Evolutionary conservation across 2,888 invertebrate species (phyloP), one percentile per base, ranked within the genome.

Genomic region (Neria commutata): DNA sequence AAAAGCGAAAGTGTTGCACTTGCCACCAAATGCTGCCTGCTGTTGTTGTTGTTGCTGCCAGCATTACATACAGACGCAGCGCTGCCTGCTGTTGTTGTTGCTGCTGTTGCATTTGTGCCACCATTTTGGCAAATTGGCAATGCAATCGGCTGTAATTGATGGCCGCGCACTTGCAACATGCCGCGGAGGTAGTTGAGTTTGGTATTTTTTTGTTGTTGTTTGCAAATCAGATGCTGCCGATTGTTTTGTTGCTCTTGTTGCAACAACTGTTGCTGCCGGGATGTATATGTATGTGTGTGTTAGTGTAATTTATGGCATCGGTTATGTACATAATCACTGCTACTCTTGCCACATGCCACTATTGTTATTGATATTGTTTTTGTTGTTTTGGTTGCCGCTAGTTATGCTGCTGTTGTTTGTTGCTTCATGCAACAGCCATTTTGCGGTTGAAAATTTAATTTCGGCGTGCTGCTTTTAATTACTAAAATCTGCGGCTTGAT

Each of bases 1-100:
- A n/a, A 75, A 70, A 75, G 67, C 63, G 73, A 75, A 74, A 72
- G 75, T 73, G 75, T 71, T 69, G 66, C 66, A 61, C n/a, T n/a
- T n/a, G n/a, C n/a, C n/a, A n/a, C n/a, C n/a, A n/a, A n/a, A n/a
- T n/a, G n/a, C n/a, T n/a, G n/a, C n/a, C n/a, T n/a, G n/a, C 33
- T 29, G 42, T 17, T 5, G 42, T 6, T n/a, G 37, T n/a, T 37
- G 37, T 37, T n/a, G 37, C 29, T 29, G 29, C 29, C 42, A 54
- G 14, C 14, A 8, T 11, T 2, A 25, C 49, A 49, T 26, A 11
- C 47, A 47, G 16, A 33, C 6, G 8, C 6, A 33, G 8, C 6
- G 33, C 33, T 10, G 14, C 33, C 45, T 55, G 52, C 24, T 51
- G 55, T 33, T 48, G 52, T 23, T 53, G 48, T 40, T 53, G 58